A percentile compares a stretch with the other conserved stretches of the same genome.
Conservation (phyloP, 1,140 invertebrate genomes). For the Pissodes strobi region DNA sequence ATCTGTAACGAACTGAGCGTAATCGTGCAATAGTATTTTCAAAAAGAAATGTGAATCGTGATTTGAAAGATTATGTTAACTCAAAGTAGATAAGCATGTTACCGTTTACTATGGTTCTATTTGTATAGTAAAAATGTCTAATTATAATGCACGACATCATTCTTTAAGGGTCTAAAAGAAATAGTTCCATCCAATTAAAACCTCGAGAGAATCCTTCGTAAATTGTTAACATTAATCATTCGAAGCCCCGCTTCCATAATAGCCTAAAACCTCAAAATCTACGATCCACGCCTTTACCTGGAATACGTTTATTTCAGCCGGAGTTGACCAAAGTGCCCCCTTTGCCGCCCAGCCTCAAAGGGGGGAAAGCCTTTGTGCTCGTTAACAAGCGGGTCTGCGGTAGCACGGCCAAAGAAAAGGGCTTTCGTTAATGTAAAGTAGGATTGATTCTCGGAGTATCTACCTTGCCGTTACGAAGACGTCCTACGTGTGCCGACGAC, state of each 20-base stretch:
- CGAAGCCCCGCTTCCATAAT: constrained; percentile 16
- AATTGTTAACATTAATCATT: constrained; percentile 17
- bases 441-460: constrained; percentile 50
- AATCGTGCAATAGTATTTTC: no score
- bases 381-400: constrained; percentile 45
- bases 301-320: constrained; percentile 26
- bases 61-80: no score
- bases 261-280: constrained; percentile 24
- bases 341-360: neutral
- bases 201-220: neutral
- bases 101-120: no score
- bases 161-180: no score
- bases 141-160: no score
- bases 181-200: no score
- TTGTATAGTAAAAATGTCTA: no score
- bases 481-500: constrained; percentile 29
- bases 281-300: constrained; percentile 20
- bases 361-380: constrained; percentile 34
- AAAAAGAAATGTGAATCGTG: no score
- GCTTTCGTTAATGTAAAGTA: constrained; percentile 52
- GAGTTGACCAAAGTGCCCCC: constrained; percentile 32
- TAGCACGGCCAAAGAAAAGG: constrained; percentile 43
- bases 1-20: no score
- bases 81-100: no score
- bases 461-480: constrained; percentile 39